Evolutionary conservation across 2,113 vertebrate species (phyloP).

Genomic region (Trematocara nigrifrons): DNA sequence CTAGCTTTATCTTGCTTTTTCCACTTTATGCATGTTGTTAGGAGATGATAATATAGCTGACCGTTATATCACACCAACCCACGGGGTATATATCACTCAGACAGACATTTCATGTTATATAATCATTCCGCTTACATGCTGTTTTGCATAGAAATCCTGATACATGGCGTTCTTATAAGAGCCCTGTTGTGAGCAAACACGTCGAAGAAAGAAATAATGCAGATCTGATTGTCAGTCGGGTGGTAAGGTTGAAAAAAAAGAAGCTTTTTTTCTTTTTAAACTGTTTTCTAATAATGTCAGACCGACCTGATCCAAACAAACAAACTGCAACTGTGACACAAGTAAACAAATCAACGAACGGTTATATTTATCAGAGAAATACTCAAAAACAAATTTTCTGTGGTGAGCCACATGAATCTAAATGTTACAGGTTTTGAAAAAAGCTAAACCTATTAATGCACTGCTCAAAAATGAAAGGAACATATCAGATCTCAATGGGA

Average conservation of each 20-base stretch:
- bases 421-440: background rate
- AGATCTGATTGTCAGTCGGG: background rate
- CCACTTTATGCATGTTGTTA: constrained; percentile 6
- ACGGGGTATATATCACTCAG: constrained; percentile 36
- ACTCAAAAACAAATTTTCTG: background rate
- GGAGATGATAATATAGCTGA: constrained; percentile 34
- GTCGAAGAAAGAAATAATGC: background rate
- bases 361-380: background rate
- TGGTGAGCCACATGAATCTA: background rate
- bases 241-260: background rate
- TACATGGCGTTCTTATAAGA: background rate
- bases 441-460: background rate
- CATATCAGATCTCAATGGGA: rapidly evolving
- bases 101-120: constrained; percentile 42
- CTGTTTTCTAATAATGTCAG: background rate
- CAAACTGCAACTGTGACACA: background rate
- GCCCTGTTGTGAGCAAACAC: background rate
- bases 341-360: background rate
- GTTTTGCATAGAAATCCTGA: constrained; percentile 27
- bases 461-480: background rate
- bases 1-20: background rate
- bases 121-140: constrained; percentile 39
- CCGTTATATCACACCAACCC: constrained; percentile 51
- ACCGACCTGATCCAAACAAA: background rate
- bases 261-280: background rate